phyloP scores from a whole-genome alignment of 2,113 vertebrate genomes.

The Calypte anna region DNA sequence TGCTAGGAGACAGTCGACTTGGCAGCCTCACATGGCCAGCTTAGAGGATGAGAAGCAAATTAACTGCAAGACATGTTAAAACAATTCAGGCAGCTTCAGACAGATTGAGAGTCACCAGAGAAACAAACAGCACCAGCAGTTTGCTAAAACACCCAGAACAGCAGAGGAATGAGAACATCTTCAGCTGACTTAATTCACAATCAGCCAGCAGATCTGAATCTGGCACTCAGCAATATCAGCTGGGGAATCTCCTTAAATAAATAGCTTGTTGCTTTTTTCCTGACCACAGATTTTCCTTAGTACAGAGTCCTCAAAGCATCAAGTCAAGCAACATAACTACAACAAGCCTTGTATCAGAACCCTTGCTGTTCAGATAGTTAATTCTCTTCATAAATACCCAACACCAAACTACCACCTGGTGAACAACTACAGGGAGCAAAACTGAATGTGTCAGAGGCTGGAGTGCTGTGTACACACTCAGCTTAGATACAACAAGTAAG shows the following conservation, averaged over 20 bases:
- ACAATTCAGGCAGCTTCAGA: slow-evolving; percentile 29
- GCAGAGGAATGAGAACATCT: slow-evolving; percentile 13
- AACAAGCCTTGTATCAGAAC: not conserved
- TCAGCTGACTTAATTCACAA: slow-evolving; percentile 42
- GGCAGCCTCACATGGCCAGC: not conserved
- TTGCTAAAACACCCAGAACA: slow-evolving; percentile 2
- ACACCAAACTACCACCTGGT: not conserved
- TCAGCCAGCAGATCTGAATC: not conserved
- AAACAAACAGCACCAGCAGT: slow-evolving; percentile 49
- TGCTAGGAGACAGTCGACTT: slow-evolving; percentile 28
- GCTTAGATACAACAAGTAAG: not conserved
- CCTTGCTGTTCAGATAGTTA: not conserved
- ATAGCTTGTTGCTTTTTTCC: not conserved
- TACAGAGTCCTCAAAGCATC: not conserved
- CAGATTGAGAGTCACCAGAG: slow-evolving; percentile 25
- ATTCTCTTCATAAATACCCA: not conserved
- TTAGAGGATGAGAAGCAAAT: slow-evolving; percentile 31
- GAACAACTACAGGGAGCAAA: not conserved
- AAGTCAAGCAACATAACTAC: not conserved
- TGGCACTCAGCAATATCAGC: not conserved
- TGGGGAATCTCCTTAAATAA: not conserved
- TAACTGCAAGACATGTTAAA: slow-evolving; percentile 38
- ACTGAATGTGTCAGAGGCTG: not conserved
- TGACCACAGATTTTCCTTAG: not conserved
- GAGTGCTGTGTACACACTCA: not conserved